Evolutionary conservation across 2,888 invertebrate genomes (phyloP), one percentile per base, ranked within the genome.

Genomic region (Hypercompe scribonia): DNA sequence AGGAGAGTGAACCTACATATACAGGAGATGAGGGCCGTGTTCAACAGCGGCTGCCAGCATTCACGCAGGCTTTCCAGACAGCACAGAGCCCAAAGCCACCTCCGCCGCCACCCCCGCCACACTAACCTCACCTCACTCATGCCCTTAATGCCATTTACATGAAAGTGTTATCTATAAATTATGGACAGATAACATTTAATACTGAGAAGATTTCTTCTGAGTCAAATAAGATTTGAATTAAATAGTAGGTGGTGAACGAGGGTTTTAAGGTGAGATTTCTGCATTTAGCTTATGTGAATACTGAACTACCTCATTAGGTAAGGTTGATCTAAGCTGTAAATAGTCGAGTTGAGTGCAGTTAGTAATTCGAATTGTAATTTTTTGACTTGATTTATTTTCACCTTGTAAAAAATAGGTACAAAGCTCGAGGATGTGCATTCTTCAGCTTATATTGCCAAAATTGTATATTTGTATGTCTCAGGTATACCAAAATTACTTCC

Each of bases 401-500:
- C 78, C 81, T 83, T 84, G 81, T 89, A 84, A 83, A 70, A 61
- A 81, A 84, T 83, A 85, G 85, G 86, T 90, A 90, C 83, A 85
- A 83, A 87, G 86, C 87, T 84, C 81, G 86, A 86, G 88, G 90
- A 88, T 73, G 74, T 68, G 66, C 73, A 80, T 81, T 87, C 89
- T 87, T 87, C 78, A 75, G 87, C 87, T 89, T 86, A 88, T 89
- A 91, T 94, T 93, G 94, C 95, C 95, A 94, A 94, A 75, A 94
- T 93, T 93, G 91, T 94, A 91, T 92, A 91, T 91, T 91, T 90
- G 92, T 93, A 92, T 81, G 91, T 92, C 88, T 92, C 89, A 89
- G 93, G 91, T 94, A 93, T 94, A 94, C 94, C 95, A 94, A 95
- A 95, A 93, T 94, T 77, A 86, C 91, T 95, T 95, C 95, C 95